Evolutionary conservation across 2,888 invertebrate species (phyloP).

Genomic region (Taenaris catops): DNA sequence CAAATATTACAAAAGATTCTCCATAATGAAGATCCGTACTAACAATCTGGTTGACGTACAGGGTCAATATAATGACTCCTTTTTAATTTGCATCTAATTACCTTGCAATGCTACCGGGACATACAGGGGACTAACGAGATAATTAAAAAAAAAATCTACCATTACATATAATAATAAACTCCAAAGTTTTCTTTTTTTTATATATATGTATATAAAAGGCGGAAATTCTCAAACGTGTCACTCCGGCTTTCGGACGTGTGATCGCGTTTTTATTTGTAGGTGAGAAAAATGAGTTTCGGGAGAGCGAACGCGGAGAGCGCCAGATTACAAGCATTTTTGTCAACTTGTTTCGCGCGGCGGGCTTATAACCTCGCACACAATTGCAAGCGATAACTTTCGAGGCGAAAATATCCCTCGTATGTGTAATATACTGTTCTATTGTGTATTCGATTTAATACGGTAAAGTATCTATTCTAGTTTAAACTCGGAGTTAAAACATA

Average conservation of each 20-base stretch:
- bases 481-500: too few species aligned
- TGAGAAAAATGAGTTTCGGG: conserved; percentile 23
- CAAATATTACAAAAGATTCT: too few species aligned
- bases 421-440: too few species aligned
- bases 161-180: conserved; percentile 3
- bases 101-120: background rate
- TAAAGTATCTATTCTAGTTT: too few species aligned
- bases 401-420: too few species aligned
- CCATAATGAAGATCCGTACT: too few species aligned
- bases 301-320: conserved; percentile 12
- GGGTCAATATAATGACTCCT: too few species aligned
- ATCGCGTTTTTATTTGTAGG: conserved; percentile 24
- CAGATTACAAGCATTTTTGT: conserved; percentile 26
- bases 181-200: background rate
- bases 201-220: background rate
- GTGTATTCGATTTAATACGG: too few species aligned
- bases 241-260: conserved; percentile 21
- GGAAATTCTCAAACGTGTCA: conserved; percentile 13
- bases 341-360: conserved; percentile 20
- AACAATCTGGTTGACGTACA: too few species aligned
- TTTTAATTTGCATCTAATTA: too few species aligned
- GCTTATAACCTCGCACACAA: background rate
- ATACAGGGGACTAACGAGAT: too few species aligned
- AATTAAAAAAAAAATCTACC: conserved; percentile 1
- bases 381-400: background rate